Evolutionary conservation across 2,113 vertebrate genomes (phyloP).

Genomic region (Pseudopodoces humilis): DNA sequence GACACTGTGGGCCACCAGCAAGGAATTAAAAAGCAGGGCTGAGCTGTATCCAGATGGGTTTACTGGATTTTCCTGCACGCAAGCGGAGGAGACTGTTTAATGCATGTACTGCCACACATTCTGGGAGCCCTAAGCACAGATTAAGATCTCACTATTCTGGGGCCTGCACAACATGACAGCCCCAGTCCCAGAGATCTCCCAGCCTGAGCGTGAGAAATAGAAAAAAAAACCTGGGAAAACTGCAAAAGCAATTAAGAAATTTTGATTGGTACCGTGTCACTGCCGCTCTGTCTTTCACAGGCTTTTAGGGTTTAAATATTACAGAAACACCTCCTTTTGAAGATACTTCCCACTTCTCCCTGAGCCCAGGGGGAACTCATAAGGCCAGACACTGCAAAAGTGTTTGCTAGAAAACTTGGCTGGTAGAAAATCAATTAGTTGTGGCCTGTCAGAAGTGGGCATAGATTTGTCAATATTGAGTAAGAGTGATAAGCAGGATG

Average conservation of each 20-base stretch:
- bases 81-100: background rate
- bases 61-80: background rate
- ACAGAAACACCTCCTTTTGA: background rate
- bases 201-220: background rate
- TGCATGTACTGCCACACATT: background rate
- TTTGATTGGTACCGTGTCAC: accelerated
- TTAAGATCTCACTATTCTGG: background rate
- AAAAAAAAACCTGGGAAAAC: background rate
- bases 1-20: background rate
- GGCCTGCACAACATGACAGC: background rate
- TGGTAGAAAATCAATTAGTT: conserved; percentile 46
- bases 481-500: conserved; percentile 62
- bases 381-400: background rate
- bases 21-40: background rate
- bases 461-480: conserved; percentile 49
- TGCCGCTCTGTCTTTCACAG: background rate
- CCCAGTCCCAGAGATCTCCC: background rate
- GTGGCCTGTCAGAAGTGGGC: conserved; percentile 37
- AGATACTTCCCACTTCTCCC: background rate
- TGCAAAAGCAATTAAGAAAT: background rate
- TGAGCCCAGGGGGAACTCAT: background rate
- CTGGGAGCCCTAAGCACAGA: background rate
- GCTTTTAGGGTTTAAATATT: background rate
- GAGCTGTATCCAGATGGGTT: background rate
- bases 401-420: conserved; percentile 22